Conservation (phyloP, 2,888 invertebrate genomes). For the Heteromyza rotundicornis region DNA sequence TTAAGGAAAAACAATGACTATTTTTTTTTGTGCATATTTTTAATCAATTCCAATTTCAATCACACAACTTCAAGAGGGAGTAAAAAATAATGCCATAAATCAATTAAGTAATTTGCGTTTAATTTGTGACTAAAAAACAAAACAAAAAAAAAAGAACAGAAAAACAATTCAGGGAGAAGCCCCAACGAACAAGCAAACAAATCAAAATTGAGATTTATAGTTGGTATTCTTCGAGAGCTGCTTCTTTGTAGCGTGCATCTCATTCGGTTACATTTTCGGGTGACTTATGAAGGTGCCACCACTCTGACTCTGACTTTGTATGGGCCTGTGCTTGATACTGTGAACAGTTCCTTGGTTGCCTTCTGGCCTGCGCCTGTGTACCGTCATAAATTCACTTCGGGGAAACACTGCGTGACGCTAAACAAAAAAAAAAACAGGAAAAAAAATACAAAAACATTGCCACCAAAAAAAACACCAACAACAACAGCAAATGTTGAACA, state of each 20-base stretch:
- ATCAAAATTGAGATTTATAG: neutral
- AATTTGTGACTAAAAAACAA: neutral
- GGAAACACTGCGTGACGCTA: neutral
- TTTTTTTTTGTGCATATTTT: no score
- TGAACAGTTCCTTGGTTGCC: no score
- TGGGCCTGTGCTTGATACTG: constrained; percentile 1
- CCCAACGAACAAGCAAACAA: neutral
- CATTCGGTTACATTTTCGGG: no score
- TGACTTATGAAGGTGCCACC: no score
- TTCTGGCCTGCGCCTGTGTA: no score
- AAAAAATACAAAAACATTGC: neutral
- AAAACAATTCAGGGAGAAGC: neutral
- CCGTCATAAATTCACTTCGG: neutral
- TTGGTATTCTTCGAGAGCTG: neutral
- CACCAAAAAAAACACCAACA: neutral
- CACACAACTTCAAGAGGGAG: neutral
- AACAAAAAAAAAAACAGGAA: no score
- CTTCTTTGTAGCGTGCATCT: no score
- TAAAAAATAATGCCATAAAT: neutral
- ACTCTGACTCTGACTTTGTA: neutral
- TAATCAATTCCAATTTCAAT: neutral
- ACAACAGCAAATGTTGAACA: neutral
- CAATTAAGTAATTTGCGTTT: constrained; percentile 2
- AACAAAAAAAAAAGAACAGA: neutral
- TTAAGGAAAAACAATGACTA: no score